A percentile compares a stretch with the other conserved stretches of the same genome.
Evolutionary conservation across 2,113 vertebrate species (phyloP).

Genomic region (Microtus montanus): DNA sequence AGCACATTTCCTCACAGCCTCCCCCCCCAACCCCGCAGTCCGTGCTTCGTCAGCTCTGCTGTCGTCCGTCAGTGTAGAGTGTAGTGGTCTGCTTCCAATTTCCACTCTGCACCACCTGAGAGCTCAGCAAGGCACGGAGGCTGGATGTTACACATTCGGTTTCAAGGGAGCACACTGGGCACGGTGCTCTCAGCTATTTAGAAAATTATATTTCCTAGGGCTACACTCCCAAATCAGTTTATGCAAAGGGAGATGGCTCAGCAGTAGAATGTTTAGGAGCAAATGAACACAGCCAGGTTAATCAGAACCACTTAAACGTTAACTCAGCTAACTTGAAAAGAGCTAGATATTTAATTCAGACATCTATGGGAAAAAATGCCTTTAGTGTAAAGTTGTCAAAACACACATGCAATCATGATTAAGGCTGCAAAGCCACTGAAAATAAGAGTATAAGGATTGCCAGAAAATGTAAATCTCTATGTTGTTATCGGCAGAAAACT

Average conservation of each 20-base stretch:
- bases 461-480: neutral
- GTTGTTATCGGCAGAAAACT: neutral
- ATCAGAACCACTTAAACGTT: slow-evolving; percentile 59
- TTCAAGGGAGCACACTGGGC: slow-evolving; percentile 14
- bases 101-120: slow-evolving; percentile 10
- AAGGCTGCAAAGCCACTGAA: neutral
- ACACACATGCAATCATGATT: slow-evolving; percentile 13
- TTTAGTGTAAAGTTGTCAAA: slow-evolving; percentile 49
- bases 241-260: slow-evolving; percentile 42
- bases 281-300: slow-evolving; percentile 64
- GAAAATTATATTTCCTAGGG: slow-evolving; percentile 48
- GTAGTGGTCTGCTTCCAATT: slow-evolving; percentile 51
- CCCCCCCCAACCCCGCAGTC: too few species aligned
- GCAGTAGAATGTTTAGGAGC: slow-evolving; percentile 37
- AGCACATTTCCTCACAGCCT: slow-evolving; percentile 49
- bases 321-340: slow-evolving; percentile 40
- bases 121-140: neutral
- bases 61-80: slow-evolving; percentile 40
- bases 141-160: neutral
- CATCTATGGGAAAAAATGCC: neutral
- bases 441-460: slow-evolving; percentile 32
- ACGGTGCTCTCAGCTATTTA: slow-evolving; percentile 54
- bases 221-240: slow-evolving; percentile 37
- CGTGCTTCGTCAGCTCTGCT: slow-evolving; percentile 20
- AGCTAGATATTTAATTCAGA: slow-evolving; percentile 52